Percentiles rank a stretch among this genome's conserved stretches.
Evolutionary conservation across 1,140 invertebrate species (phyloP).

Genomic region (Copidosoma floridanum): DNA sequence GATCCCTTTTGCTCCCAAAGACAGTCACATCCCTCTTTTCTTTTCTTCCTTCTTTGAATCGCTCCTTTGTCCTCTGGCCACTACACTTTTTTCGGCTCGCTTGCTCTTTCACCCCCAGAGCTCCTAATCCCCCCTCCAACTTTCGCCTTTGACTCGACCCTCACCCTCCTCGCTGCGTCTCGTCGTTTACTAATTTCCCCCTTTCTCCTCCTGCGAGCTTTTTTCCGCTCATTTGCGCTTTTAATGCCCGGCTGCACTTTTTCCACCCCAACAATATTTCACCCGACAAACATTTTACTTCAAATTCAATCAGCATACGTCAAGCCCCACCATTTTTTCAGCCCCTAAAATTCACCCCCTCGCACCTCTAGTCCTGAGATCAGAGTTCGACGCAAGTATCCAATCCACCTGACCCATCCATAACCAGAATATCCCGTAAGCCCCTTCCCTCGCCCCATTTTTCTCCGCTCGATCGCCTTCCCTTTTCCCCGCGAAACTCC

Average conservation of each 20-base stretch:
- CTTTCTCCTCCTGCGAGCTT: not conserved
- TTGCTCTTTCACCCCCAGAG: slow-evolving; percentile 10
- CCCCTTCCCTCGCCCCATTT: too few species aligned
- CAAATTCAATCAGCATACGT: too few species aligned
- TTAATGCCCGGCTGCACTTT: not conserved
- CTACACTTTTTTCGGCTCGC: not conserved
- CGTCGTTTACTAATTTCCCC: not conserved
- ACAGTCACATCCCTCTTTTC: not conserved
- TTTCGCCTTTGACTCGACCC: not conserved
- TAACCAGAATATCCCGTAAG: too few species aligned
- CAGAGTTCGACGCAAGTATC: too few species aligned
- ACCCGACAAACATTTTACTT: too few species aligned
- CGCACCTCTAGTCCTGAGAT: not conserved
- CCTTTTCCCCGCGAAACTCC: not conserved
- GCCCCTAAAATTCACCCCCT: not conserved
- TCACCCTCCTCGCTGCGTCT: not conserved
- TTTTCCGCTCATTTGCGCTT: not conserved
- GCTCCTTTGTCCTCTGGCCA: slow-evolving; percentile 7
- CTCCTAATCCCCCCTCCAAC: slow-evolving; percentile 7
- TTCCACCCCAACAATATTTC: too few species aligned
- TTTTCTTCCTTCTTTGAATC: slow-evolving; percentile 4
- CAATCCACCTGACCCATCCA: too few species aligned
- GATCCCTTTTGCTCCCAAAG: slow-evolving; percentile 1
- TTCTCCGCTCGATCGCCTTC: not conserved
- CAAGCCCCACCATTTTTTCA: not conserved